Conservation (phyloP, 23 tunicate genomes). For the Trididemnum clinides region DNA sequence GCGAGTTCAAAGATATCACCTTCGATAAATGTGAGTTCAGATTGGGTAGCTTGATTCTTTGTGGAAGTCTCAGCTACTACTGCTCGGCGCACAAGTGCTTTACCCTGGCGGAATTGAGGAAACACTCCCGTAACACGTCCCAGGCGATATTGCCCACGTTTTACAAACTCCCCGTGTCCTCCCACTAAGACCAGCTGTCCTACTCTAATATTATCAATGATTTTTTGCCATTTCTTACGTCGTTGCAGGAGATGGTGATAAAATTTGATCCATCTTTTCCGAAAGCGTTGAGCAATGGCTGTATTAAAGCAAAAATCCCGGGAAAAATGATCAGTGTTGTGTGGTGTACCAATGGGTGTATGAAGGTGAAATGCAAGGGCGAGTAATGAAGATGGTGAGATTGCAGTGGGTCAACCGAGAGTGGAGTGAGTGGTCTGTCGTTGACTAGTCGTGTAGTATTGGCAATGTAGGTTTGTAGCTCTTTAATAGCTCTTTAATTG, state of each 20-base stretch:
- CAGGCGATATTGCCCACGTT: neutral
- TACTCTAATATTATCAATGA: neutral
- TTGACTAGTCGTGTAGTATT: slow-evolving; percentile 8
- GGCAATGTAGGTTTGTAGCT: slow-evolving; percentile 3
- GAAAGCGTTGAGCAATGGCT: neutral
- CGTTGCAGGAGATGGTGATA: neutral
- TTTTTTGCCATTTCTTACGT: slow-evolving; percentile 10
- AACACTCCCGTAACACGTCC: neutral
- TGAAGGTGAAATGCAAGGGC: neutral
- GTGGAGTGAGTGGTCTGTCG: slow-evolving; percentile 1
- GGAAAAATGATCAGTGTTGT: neutral
- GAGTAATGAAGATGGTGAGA: slow-evolving; percentile 13
- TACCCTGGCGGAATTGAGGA: neutral
- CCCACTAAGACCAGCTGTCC: slow-evolving; percentile 13
- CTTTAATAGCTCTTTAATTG: too few species aligned
- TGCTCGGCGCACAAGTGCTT: neutral
- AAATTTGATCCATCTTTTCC: slow-evolving; percentile 8
- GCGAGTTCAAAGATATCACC: neutral
- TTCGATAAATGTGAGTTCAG: neutral
- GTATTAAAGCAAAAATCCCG: neutral
- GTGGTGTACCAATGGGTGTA: neutral
- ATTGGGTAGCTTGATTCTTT: neutral
- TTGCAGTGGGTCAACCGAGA: slow-evolving; percentile 19
- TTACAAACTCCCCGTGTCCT: neutral
- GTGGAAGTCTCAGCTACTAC: neutral